A percentile compares a stretch with the other conserved stretches of the same genome.
These are phyloP conservation scores for Momotus momota DNA, from an alignment of 2,797 vertebrate genomes.

Conservation along the genomic window DNA sequence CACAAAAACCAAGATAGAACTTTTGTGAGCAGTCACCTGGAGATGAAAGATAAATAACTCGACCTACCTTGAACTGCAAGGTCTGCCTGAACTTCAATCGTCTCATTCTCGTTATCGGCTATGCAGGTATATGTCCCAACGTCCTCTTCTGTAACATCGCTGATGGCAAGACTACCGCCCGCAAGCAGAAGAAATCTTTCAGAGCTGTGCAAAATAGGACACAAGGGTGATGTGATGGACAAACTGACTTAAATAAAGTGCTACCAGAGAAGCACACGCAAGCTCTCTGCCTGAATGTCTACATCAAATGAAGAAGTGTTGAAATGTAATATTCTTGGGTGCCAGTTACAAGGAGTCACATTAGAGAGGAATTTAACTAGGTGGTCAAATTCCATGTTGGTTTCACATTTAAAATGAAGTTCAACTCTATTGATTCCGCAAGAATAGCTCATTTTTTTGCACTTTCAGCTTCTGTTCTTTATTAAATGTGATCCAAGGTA, in stretches of 20 bases:
- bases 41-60: background rate
- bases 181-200: conserved; percentile 78
- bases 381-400: background rate
- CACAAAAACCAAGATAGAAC: background rate
- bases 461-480: background rate
- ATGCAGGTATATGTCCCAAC: conserved; percentile 88
- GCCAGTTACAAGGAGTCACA: background rate
- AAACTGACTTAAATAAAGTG: background rate
- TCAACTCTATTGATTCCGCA: background rate
- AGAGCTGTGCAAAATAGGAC: conserved; percentile 59
- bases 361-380: background rate
- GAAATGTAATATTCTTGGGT: background rate
- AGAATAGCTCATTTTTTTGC: background rate
- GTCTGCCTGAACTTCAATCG: conserved; percentile 87
- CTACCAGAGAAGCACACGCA: background rate
- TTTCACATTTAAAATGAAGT: background rate
- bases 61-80: conserved; percentile 90
- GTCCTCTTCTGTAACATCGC: conserved; percentile 84
- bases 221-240: background rate
- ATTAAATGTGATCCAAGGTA: background rate
- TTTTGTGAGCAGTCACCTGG: background rate
- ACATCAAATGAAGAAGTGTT: background rate
- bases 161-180: conserved; percentile 88
- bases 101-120: conserved; percentile 86
- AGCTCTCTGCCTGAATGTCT: background rate